Percentiles rank a stretch among this genome's conserved stretches.
Evolutionary conservation across 1,140 invertebrate species (phyloP).

Genomic region (Drosophila novamexicana): DNA sequence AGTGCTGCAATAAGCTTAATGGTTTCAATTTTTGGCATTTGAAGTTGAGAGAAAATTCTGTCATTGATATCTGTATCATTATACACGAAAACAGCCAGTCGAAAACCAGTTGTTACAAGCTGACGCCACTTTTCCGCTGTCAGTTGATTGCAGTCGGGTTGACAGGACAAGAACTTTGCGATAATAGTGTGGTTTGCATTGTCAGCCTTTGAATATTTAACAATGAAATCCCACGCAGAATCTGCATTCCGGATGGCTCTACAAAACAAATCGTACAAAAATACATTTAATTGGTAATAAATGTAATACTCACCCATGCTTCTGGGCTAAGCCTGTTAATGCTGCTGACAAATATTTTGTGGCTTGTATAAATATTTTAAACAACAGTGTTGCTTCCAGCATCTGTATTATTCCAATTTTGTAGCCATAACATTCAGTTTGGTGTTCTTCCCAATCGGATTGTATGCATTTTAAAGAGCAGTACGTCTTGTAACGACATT

Average conservation of each 20-base stretch:
- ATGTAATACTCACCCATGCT: conserved; percentile 36
- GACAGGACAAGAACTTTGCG: conserved; percentile 28
- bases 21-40: conserved; percentile 28
- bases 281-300: background rate
- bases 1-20: conserved; percentile 47
- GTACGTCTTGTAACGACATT: conserved; percentile 50
- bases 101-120: conserved; percentile 40
- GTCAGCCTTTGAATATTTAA: conserved; percentile 18
- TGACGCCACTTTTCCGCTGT: conserved; percentile 28
- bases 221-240: conserved; percentile 44
- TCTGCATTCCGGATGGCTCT: conserved; percentile 33
- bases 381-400: conserved; percentile 39
- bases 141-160: conserved; percentile 29
- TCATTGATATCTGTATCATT: conserved; percentile 37
- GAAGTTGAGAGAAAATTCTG: conserved; percentile 24
- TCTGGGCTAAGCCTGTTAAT: background rate
- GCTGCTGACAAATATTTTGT: conserved; percentile 36
- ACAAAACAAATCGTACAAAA: background rate
- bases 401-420: conserved; percentile 55
- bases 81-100: conserved; percentile 52
- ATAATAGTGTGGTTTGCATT: conserved; percentile 4
- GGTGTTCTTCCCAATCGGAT: conserved; percentile 23
- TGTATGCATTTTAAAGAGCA: conserved; percentile 43
- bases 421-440: conserved; percentile 44
- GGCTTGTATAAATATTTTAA: conserved; percentile 38